These are phyloP conservation scores for Pseudanteris insignis DNA, from an alignment of 2,888 invertebrate species.

Conservation along the genomic window DNA sequence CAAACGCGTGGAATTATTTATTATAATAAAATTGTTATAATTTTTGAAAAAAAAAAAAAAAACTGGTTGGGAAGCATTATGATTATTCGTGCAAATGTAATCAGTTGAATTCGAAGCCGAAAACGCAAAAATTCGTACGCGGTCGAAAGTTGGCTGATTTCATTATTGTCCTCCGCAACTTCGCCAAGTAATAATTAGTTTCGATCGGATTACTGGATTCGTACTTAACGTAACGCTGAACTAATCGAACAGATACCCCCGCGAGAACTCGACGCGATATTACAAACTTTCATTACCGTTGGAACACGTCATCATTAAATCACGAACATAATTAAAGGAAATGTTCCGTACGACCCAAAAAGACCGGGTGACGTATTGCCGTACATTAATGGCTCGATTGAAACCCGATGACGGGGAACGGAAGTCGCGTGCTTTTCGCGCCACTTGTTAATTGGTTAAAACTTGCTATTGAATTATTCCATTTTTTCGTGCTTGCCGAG, in stretches of 20 bases:
- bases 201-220: slow-evolving; percentile 38
- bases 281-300: slow-evolving; percentile 40
- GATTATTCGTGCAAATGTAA: background rate
- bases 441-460: no score
- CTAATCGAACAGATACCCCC: slow-evolving; percentile 35
- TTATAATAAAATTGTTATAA: no score
- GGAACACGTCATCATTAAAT: slow-evolving; percentile 37
- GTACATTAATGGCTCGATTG: slow-evolving; percentile 6
- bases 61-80: no score
- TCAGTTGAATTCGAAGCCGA: background rate
- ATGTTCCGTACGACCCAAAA: slow-evolving; percentile 23
- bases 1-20: no score
- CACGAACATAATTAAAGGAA: slow-evolving; percentile 34
- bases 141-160: slow-evolving; percentile 26
- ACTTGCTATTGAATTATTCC: no score
- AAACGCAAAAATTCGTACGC: slow-evolving; percentile 11
- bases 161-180: slow-evolving; percentile 38
- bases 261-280: slow-evolving; percentile 28
- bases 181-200: slow-evolving; percentile 34
- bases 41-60: no score
- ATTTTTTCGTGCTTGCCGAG: no score
- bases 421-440: no score
- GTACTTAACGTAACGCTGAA: slow-evolving; percentile 34
- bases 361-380: background rate
- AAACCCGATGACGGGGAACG: no score